phyloP scores from a whole-genome alignment of 1,140 invertebrate species.

The Trissolcus basalis region DNA sequence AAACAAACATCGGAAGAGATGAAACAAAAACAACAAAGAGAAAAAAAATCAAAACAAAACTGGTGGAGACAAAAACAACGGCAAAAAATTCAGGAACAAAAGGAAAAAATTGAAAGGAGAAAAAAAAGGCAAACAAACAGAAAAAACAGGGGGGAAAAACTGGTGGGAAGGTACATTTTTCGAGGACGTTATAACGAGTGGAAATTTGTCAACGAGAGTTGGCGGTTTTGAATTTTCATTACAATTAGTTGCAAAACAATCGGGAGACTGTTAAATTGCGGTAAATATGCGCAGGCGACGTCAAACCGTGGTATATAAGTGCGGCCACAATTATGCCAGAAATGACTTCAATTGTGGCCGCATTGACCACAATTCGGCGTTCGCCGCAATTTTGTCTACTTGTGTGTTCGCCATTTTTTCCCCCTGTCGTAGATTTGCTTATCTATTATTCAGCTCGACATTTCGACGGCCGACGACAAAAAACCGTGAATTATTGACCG shows the following conservation, averaged over 20 bases:
- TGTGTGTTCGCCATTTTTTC: slow-evolving; percentile 14
- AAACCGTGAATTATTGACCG: slow-evolving; percentile 45
- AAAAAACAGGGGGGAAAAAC: no score
- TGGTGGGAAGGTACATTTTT: no score
- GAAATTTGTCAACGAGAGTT: no score
- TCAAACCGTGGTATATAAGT: slow-evolving; percentile 6
- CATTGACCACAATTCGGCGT: slow-evolving; percentile 16
- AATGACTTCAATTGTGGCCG: slow-evolving; percentile 28
- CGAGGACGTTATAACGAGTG: no score
- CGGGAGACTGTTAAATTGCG: slow-evolving; percentile 1
- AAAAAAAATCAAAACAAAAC: no score
- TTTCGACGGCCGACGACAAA: slow-evolving; percentile 31
- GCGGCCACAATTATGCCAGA: slow-evolving; percentile 20
- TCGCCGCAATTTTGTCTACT: slow-evolving; percentile 24
- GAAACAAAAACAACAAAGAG: no score
- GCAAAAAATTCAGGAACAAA: no score
- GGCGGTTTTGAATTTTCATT: neutral
- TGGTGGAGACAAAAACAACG: no score
- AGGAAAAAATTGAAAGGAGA: no score
- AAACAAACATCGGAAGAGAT: no score
- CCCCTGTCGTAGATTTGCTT: slow-evolving; percentile 8
- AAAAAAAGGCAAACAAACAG: no score
- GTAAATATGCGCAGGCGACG: slow-evolving; percentile 17
- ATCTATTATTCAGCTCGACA: slow-evolving; percentile 29
- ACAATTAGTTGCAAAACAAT: neutral